These are phyloP conservation scores for Syngnathus acus DNA, from an alignment of 2,797 vertebrate genomes.

Conservation along the genomic window DNA sequence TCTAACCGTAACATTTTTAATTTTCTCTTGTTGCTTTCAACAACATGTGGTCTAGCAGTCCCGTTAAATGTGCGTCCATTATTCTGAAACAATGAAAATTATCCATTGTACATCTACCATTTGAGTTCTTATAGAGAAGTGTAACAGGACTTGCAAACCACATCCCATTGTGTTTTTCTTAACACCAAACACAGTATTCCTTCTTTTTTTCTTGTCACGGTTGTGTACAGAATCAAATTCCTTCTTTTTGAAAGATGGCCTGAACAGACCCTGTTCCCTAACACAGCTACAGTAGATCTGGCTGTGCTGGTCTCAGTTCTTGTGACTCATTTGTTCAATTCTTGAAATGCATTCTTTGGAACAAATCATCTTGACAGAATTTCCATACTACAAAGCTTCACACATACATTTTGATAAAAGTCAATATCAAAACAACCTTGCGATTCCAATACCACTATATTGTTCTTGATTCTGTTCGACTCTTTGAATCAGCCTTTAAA, in stretches of 20 bases:
- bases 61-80: background rate
- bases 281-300: conserved; percentile 1
- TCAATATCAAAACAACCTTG: background rate
- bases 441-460: background rate
- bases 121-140: conserved; percentile 1
- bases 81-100: background rate
- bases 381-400: background rate
- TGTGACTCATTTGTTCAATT: conserved; percentile 6
- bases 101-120: background rate
- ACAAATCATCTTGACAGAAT: background rate
- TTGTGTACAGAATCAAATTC: conserved; percentile 4
- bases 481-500: background rate
- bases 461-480: background rate
- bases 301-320: background rate
- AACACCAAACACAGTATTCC: conserved; percentile 2
- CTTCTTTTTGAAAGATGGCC: conserved; percentile 7
- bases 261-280: background rate
- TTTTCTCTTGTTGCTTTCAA: background rate
- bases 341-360: background rate
- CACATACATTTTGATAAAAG: background rate
- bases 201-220: conserved; percentile 2
- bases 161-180: background rate
- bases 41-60: background rate
- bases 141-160: background rate
- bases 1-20: background rate